These are phyloP conservation scores for Chamaea fasciata DNA, from an alignment of 2,113 vertebrate species.

Conservation along the genomic window DNA sequence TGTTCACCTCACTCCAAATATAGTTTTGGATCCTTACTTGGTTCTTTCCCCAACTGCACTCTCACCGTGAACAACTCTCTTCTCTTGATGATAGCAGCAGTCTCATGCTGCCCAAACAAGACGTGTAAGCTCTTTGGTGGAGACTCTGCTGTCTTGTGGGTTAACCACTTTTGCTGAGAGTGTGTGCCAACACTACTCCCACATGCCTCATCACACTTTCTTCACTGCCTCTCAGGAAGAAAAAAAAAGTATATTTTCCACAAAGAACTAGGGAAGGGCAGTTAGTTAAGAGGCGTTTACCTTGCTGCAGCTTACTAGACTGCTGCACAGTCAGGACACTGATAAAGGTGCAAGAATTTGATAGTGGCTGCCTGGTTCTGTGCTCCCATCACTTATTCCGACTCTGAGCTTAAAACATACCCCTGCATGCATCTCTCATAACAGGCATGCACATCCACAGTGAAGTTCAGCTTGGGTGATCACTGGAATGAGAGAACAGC, in stretches of 20 bases:
- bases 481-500: not conserved
- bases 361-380: not conserved
- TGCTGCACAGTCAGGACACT: not conserved
- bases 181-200: not conserved
- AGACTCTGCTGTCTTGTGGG: not conserved
- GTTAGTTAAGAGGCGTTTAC: not conserved
- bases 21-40: not conserved
- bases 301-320: not conserved
- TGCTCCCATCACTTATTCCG: not conserved
- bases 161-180: not conserved
- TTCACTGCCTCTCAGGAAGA: not conserved
- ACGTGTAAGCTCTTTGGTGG: not conserved
- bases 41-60: not conserved
- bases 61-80: rapidly evolving
- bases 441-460: not conserved
- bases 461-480: not conserved
- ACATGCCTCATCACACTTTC: not conserved
- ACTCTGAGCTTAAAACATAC: not conserved
- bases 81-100: not conserved
- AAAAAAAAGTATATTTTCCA: rapidly evolving
- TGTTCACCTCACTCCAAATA: not conserved
- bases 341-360: not conserved
- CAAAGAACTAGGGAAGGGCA: not conserved
- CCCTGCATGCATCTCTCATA: not conserved
- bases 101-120: not conserved